A percentile compares a stretch with the other conserved stretches of the same genome.
These are phyloP conservation scores for Volucella zonaria DNA, from an alignment of 2,888 invertebrate genomes.

Conservation along the genomic window DNA sequence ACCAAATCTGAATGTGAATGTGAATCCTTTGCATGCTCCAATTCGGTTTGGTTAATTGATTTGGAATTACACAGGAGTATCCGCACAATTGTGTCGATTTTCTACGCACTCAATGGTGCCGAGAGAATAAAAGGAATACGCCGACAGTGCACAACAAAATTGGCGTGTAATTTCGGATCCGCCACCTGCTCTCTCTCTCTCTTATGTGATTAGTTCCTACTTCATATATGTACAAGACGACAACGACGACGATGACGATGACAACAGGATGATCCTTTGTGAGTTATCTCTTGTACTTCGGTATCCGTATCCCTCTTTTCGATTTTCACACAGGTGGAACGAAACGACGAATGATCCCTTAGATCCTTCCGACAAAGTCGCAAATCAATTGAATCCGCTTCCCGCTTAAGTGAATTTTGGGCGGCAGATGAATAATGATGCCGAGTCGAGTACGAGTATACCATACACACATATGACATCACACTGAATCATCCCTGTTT, in stretches of 20 bases:
- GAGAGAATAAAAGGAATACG: conserved; percentile 60
- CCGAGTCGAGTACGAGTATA: neutral
- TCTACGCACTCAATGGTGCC: conserved; percentile 46
- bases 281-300: conserved; percentile 49
- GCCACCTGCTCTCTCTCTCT: conserved; percentile 65
- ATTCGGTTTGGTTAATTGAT: conserved; percentile 72
- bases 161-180: conserved; percentile 70
- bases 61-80: conserved; percentile 48
- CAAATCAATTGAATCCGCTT: conserved; percentile 68
- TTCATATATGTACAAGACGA: conserved; percentile 38
- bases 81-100: conserved; percentile 57
- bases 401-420: conserved; percentile 53
- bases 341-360: conserved; percentile 51
- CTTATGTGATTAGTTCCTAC: conserved; percentile 65
- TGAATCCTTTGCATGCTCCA: conserved; percentile 72
- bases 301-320: conserved; percentile 20
- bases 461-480: conserved; percentile 10
- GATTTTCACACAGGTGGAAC: conserved; percentile 65
- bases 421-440: conserved; percentile 62
- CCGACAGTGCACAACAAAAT: conserved; percentile 62
- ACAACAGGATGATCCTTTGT: conserved; percentile 61
- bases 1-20: conserved; percentile 30
- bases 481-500: conserved; percentile 63
- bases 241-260: conserved; percentile 36
- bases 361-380: conserved; percentile 71